phyloP scores from a whole-genome alignment of 2,797 vertebrate genomes.

The Sebastes hubbsi region DNA sequence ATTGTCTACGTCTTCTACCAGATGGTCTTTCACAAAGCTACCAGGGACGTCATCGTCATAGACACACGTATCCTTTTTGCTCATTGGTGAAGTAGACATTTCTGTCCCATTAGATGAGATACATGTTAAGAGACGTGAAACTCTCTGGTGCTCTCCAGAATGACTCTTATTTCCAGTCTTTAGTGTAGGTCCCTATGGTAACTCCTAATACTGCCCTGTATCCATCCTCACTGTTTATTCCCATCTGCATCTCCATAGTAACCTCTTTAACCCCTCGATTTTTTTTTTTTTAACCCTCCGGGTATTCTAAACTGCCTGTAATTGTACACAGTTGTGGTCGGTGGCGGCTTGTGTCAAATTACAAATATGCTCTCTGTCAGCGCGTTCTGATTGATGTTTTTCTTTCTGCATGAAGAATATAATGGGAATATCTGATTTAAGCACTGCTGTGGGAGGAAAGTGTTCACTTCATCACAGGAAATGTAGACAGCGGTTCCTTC shows the following conservation, averaged over 20 bases:
- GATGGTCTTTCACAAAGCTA: constrained; percentile 96
- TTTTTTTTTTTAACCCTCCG: not conserved
- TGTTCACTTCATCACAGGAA: not conserved
- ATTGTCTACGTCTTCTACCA: constrained; percentile 96
- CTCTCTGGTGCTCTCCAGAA: not conserved
- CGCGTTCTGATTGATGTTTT: constrained; percentile 27
- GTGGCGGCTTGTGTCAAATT: constrained; percentile 8
- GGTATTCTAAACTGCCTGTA: not conserved
- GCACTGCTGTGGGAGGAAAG: not conserved
- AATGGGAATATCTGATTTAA: not conserved
- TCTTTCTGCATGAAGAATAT: constrained; percentile 12
- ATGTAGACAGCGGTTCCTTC: not conserved
- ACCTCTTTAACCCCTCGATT: not conserved
- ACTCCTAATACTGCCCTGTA: not conserved
- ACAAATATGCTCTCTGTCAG: constrained; percentile 12
- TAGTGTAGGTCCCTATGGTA: not conserved
- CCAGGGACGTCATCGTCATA: constrained; percentile 93
- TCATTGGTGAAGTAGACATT: not conserved
- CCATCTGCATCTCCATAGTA: constrained; percentile 10
- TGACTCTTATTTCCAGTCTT: not conserved
- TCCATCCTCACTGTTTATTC: not conserved
- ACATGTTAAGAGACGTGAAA: not conserved
- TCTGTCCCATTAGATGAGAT: not conserved
- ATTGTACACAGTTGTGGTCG: constrained; percentile 13
- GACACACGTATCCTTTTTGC: constrained; percentile 91